phyloP scores from a whole-genome alignment of 2,113 vertebrate genomes.

The Saimiri boliviensis region DNA sequence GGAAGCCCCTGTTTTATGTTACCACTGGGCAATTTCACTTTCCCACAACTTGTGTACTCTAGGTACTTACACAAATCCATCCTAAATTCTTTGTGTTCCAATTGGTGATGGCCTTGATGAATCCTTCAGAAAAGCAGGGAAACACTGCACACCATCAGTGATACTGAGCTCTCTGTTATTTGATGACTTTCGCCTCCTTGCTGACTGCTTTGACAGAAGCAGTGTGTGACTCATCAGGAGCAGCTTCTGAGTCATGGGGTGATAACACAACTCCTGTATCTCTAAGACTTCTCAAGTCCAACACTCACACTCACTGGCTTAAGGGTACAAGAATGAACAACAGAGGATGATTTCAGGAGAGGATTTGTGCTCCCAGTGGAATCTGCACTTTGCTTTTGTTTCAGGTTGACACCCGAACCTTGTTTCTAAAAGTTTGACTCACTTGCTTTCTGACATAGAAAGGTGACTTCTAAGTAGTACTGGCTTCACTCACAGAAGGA shows the following conservation, averaged over 20 bases:
- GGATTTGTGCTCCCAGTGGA: background rate
- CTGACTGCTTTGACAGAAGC: slow-evolving; percentile 63
- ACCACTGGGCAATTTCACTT: background rate
- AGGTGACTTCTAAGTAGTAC: background rate
- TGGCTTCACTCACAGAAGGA: background rate
- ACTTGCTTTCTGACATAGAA: background rate
- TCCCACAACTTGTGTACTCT: background rate
- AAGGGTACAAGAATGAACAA: background rate
- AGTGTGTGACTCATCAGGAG: slow-evolving; percentile 53
- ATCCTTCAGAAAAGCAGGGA: background rate
- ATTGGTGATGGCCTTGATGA: background rate
- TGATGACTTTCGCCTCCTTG: slow-evolving; percentile 37
- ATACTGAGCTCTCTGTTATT: background rate
- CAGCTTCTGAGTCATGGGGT: slow-evolving; percentile 18
- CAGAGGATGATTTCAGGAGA: background rate
- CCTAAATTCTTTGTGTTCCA: background rate
- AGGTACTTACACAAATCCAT: background rate
- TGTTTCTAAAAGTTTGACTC: background rate
- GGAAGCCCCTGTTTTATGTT: background rate
- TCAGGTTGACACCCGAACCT: background rate
- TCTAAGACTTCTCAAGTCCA: slow-evolving; percentile 20
- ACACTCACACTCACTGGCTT: background rate
- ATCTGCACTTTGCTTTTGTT: background rate
- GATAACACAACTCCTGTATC: slow-evolving; percentile 54
- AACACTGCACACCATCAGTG: background rate